A percentile compares a stretch with the other conserved stretches of the same genome.
phyloP scores from a whole-genome alignment of 2,797 vertebrate genomes.

The Syncerus caffer region DNA sequence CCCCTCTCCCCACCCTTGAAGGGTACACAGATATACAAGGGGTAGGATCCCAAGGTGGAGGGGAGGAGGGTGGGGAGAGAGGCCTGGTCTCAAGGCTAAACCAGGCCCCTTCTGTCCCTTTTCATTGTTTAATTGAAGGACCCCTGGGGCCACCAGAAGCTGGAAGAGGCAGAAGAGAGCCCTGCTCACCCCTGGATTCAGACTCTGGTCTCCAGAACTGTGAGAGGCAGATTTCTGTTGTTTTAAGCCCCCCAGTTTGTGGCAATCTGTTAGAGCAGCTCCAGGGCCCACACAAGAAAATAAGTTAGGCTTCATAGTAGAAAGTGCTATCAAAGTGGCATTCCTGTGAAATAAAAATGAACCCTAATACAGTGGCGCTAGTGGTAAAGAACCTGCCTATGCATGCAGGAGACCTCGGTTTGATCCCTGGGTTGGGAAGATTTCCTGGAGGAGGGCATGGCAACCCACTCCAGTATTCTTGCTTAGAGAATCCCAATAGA shows the following conservation, averaged over 20 bases:
- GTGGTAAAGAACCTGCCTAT: neutral
- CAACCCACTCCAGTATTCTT: neutral
- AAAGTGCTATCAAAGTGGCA: neutral
- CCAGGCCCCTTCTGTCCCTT: neutral
- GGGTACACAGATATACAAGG: neutral
- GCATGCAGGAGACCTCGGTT: neutral
- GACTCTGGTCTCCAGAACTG: neutral
- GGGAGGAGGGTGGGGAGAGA: fast-evolving
- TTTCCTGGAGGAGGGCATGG: neutral
- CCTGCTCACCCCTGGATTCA: neutral
- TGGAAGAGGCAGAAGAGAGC: neutral
- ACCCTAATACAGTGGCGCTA: neutral
- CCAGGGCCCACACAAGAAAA: neutral
- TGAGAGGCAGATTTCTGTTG: neutral
- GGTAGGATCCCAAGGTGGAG: fast-evolving
- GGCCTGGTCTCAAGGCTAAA: too few species aligned
- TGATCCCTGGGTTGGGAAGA: neutral
- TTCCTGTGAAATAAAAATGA: neutral
- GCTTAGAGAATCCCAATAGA: neutral
- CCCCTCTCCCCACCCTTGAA: neutral
- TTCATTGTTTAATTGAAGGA: neutral
- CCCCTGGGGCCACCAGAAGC: neutral
- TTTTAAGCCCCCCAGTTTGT: neutral
- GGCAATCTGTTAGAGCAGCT: neutral
- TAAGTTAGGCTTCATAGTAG: neutral